These are phyloP conservation scores for Acestrorhynchus altus DNA, from an alignment of 2,797 vertebrate species.

Conservation along the genomic window DNA sequence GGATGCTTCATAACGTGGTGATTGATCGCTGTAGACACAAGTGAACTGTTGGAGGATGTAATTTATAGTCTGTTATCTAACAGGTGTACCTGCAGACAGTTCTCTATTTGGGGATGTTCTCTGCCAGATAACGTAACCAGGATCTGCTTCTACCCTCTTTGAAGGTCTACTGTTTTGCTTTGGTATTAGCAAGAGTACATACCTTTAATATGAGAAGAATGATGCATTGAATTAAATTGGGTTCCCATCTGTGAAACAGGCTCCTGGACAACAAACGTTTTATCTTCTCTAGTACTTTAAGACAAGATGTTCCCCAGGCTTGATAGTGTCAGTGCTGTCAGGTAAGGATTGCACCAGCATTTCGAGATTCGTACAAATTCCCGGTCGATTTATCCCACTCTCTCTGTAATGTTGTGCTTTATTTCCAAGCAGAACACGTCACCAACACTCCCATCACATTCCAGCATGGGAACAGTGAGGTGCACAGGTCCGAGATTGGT, in stretches of 20 bases:
- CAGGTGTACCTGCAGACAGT: constrained; percentile 12
- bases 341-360: too few species aligned
- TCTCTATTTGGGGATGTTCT: constrained; percentile 31
- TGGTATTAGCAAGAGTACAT: neutral
- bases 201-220: neutral
- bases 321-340: too few species aligned
- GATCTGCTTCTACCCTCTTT: neutral
- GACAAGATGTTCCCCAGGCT: too few species aligned
- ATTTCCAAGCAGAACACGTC: too few species aligned
- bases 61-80: constrained; percentile 33
- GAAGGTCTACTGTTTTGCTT: neutral
- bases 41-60: constrained; percentile 16
- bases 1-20: constrained; percentile 22
- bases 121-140: constrained; percentile 5
- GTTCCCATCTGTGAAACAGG: neutral
- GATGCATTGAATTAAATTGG: neutral
- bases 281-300: too few species aligned
- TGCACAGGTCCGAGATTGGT: too few species aligned
- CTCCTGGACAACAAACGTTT: too few species aligned
- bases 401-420: too few species aligned
- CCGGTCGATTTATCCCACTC: too few species aligned
- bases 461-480: too few species aligned
- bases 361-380: too few species aligned
- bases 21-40: constrained; percentile 41
- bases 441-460: too few species aligned